A percentile compares a stretch with the other conserved stretches of the same genome.
These are phyloP conservation scores for Elephas maximus DNA, from an alignment of 2,113 vertebrate species.

Conservation along the genomic window DNA sequence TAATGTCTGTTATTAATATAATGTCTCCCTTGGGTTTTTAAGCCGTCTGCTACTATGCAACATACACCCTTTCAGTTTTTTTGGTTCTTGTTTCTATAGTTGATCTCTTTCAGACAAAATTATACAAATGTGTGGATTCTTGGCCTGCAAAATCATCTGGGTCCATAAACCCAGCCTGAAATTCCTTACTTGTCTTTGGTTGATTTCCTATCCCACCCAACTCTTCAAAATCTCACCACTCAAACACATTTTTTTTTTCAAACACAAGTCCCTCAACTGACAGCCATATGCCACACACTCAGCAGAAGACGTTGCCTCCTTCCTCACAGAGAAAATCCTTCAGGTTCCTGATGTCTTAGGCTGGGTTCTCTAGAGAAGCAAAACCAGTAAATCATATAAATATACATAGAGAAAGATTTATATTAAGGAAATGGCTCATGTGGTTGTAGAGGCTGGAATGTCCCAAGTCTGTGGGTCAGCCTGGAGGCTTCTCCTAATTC, in stretches of 20 bases:
- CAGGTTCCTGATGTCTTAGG: background rate
- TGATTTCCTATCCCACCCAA: background rate
- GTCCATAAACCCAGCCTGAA: background rate
- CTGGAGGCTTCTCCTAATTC: too few relatives aligned
- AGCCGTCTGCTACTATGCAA: background rate
- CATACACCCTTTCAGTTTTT: background rate
- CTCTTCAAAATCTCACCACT: background rate
- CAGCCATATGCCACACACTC: background rate
- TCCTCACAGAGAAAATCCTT: background rate
- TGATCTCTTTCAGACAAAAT: background rate
- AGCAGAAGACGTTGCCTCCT: background rate
- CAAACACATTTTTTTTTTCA: background rate
- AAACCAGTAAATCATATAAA: too few relatives aligned
- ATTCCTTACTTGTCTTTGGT: background rate
- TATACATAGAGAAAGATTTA: too few relatives aligned
- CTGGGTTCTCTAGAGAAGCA: too few relatives aligned
- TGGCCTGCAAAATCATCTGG: background rate
- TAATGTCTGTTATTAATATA: background rate
- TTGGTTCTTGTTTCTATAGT: background rate
- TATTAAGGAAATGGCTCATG: too few relatives aligned
- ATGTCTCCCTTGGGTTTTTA: conserved; percentile 14
- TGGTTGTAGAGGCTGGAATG: too few relatives aligned
- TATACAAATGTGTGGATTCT: background rate
- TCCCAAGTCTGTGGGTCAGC: too few relatives aligned
- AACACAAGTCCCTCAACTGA: background rate